phyloP scores from a whole-genome alignment of 2,113 vertebrate species.

The Bos indicus region DNA sequence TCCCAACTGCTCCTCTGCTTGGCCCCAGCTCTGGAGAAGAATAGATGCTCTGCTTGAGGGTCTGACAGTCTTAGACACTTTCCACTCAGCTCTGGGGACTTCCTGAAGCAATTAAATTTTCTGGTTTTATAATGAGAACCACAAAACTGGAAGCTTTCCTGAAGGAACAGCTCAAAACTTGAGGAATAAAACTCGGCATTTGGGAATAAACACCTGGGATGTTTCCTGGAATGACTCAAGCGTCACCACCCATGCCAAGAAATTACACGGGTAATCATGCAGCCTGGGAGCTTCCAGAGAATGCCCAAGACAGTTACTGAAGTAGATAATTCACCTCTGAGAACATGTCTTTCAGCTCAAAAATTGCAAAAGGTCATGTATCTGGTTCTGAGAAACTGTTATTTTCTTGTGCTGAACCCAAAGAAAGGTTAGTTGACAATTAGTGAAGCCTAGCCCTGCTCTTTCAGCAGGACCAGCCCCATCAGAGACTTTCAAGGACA shows the following conservation, averaged over 20 bases:
- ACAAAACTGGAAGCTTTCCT: conserved; percentile 18
- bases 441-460: not conserved
- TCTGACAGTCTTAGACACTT: not conserved
- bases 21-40: not conserved
- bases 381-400: not conserved
- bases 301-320: not conserved
- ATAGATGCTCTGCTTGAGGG: not conserved
- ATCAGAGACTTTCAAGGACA: not conserved
- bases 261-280: conserved; percentile 6
- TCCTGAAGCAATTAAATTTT: not conserved
- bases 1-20: not conserved
- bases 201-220: conserved; percentile 16
- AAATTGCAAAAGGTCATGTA: not conserved
- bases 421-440: not conserved
- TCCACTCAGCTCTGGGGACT: not conserved
- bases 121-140: conserved; percentile 11
- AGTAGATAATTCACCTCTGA: conserved; percentile 22
- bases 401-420: not conserved
- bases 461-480: not conserved
- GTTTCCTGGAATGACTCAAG: conserved; percentile 48
- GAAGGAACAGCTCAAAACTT: conserved; percentile 3
- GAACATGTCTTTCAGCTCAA: not conserved
- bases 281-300: not conserved
- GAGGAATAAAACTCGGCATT: conserved; percentile 6
- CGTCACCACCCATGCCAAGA: conserved; percentile 31